These are phyloP conservation scores for Pelvicachromis taeniatus DNA, from an alignment of 2,113 vertebrate species.

Conservation along the genomic window DNA sequence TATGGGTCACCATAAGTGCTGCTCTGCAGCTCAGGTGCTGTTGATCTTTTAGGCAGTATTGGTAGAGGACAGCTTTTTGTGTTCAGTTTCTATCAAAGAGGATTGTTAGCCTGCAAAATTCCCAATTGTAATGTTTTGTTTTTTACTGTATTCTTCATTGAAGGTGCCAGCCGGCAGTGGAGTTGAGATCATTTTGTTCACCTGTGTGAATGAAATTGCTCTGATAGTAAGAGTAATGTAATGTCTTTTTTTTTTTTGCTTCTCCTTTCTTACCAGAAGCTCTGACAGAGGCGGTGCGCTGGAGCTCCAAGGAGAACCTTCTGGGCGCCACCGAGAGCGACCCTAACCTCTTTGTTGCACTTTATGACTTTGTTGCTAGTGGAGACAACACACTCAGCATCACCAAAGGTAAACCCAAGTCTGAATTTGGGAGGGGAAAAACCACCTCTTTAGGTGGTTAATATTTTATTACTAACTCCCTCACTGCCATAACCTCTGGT, in stretches of 20 bases:
- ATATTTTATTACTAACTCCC: background rate
- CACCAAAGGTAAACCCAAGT: constrained; percentile 85
- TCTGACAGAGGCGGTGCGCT: constrained; percentile 94
- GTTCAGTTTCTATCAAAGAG: background rate
- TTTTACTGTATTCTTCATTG: background rate
- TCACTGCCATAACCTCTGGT: background rate
- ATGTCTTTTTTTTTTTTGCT: background rate
- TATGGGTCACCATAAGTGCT: background rate
- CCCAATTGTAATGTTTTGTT: background rate
- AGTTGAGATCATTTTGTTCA: background rate
- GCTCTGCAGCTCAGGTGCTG: background rate
- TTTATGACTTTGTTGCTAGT: constrained; percentile 99
- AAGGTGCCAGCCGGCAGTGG: background rate
- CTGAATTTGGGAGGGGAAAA: background rate
- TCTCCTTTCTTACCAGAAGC: constrained; percentile 78
- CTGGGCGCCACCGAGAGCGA: constrained; percentile 95
- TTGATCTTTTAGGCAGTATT: background rate
- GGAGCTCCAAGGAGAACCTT: constrained; percentile 99
- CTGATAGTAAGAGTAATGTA: background rate
- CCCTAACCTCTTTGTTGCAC: constrained; percentile 98
- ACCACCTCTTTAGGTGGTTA: background rate
- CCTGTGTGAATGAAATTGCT: background rate
- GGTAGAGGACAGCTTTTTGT: background rate
- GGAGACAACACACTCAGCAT: constrained; percentile 99
- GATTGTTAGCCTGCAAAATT: background rate